phyloP scores from a whole-genome alignment of 2,888 invertebrate species.

The Philereme transversata region DNA sequence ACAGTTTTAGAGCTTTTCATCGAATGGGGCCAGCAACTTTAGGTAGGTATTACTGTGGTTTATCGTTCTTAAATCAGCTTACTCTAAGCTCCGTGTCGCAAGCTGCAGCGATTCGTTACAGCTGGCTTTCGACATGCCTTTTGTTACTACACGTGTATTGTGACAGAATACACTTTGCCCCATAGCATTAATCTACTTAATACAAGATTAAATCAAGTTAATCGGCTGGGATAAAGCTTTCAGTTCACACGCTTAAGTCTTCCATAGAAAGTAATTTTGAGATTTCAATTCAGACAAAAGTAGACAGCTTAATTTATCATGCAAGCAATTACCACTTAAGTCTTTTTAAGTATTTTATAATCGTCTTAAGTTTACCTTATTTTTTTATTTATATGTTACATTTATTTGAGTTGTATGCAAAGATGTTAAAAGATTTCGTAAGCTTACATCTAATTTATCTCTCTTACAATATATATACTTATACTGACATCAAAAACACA shows the following conservation, averaged over 20 bases:
- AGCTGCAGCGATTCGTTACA: slow-evolving; percentile 25
- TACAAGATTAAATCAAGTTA: slow-evolving; percentile 11
- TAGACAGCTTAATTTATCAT: background rate
- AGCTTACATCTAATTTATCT: background rate
- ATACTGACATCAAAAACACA: background rate
- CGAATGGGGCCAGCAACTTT: background rate
- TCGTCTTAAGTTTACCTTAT: too few species aligned
- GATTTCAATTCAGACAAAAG: background rate
- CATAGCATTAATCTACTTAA: slow-evolving; percentile 24
- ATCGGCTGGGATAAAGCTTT: slow-evolving; percentile 8
- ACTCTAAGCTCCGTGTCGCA: slow-evolving; percentile 22
- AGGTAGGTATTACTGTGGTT: slow-evolving; percentile 3
- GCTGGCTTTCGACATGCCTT: slow-evolving; percentile 33
- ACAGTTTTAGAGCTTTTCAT: background rate
- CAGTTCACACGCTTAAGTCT: slow-evolving; percentile 17
- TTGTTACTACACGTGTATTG: slow-evolving; percentile 28
- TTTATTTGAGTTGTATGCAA: background rate
- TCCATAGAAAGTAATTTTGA: slow-evolving; percentile 1
- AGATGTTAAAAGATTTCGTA: background rate
- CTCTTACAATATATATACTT: background rate
- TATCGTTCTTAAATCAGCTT: slow-evolving; percentile 27
- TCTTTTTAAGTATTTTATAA: background rate
- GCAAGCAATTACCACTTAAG: background rate
- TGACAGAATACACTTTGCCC: slow-evolving; percentile 18
- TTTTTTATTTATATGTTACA: too few species aligned